Evolutionary conservation across 2,797 vertebrate species (phyloP).

Genomic region (Tenualosa thibaudeaui): DNA sequence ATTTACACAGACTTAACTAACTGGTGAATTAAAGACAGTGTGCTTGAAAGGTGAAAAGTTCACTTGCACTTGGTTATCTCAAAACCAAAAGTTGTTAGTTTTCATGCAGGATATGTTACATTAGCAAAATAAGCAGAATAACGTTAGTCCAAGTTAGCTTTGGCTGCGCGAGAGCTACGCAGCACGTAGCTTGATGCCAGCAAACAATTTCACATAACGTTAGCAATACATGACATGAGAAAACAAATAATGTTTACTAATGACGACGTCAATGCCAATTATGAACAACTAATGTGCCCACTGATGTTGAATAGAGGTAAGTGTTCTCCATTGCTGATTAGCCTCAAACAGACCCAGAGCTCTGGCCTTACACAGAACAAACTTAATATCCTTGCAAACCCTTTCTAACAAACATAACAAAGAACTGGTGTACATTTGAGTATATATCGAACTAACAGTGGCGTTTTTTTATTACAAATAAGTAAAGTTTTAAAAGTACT

Average conservation of each 20-base stretch:
- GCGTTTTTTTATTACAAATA: not conserved
- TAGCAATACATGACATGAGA: not conserved
- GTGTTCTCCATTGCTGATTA: constrained; percentile 3
- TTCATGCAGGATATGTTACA: not conserved
- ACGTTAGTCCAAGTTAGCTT: not conserved
- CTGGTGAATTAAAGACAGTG: not conserved
- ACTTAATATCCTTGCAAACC: not conserved
- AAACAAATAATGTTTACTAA: not conserved
- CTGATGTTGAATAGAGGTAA: not conserved
- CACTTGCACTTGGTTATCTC: not conserved
- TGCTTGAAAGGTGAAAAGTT: not conserved
- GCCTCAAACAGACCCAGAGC: not conserved
- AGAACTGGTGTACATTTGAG: not conserved
- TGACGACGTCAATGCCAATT: not conserved
- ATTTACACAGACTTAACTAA: not conserved
- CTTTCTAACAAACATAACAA: not conserved
- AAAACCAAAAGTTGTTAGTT: not conserved
- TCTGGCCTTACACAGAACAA: not conserved
- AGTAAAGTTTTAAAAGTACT: not conserved
- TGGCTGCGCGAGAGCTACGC: not conserved
- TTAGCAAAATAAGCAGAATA: not conserved
- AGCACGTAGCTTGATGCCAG: not conserved
- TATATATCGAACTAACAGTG: not conserved
- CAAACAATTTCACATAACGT: not conserved
- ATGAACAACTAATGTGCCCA: not conserved